These are phyloP conservation scores for Andrena minutula DNA, from an alignment of 2,888 invertebrate species.

Conservation along the genomic window DNA sequence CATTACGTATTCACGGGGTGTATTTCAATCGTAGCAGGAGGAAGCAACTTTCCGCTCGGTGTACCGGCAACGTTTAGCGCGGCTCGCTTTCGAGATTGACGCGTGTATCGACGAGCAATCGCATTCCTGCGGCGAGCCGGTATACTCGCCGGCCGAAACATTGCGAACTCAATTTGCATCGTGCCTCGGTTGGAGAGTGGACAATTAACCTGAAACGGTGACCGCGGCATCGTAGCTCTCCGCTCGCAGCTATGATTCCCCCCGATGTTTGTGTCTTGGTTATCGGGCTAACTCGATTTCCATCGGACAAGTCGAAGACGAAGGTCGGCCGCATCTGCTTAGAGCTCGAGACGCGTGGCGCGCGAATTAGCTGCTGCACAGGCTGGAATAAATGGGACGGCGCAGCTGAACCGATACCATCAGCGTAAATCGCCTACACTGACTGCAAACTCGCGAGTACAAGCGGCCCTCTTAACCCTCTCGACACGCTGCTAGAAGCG, in stretches of 20 bases:
- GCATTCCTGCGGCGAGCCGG: slow-evolving; percentile 20
- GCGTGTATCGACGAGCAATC: slow-evolving; percentile 27
- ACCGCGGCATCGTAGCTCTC: slow-evolving; percentile 39
- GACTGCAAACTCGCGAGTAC: too few species aligned
- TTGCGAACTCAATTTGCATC: slow-evolving; percentile 47
- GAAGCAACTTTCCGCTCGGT: background rate
- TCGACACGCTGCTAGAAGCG: background rate
- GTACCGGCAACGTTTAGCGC: slow-evolving; percentile 1
- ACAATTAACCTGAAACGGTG: slow-evolving; percentile 59
- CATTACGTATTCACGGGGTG: background rate
- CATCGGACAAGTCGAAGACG: slow-evolving; percentile 23
- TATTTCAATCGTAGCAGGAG: background rate
- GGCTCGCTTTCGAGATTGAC: slow-evolving; percentile 12
- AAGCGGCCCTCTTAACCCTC: too few species aligned
- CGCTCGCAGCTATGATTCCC: slow-evolving; percentile 13
- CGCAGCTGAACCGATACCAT: too few species aligned
- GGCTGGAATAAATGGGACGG: too few species aligned
- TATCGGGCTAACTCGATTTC: slow-evolving; percentile 40
- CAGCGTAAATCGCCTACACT: too few species aligned
- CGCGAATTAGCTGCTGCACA: too few species aligned
- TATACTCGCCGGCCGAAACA: slow-evolving; percentile 22
- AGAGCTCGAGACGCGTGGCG: too few species aligned
- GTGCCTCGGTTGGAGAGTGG: slow-evolving; percentile 50
- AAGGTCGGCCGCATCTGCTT: background rate
- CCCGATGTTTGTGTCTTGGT: slow-evolving; percentile 39